Evolutionary conservation across 37 sponge, comb jelly and placozoan genomes (phyloP).

Genomic region (Tethya wilhelma): DNA sequence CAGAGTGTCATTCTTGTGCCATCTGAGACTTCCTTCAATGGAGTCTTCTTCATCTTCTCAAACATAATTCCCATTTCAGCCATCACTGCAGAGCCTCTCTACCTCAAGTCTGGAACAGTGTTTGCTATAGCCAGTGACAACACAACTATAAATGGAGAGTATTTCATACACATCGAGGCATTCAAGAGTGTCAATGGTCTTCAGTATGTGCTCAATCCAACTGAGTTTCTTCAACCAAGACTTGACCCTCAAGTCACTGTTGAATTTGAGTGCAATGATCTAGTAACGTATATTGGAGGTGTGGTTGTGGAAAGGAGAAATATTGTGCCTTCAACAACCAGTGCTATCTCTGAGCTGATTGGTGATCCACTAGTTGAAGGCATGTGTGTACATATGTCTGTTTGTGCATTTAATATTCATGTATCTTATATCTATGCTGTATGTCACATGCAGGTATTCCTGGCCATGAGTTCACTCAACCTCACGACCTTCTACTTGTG

Average conservation of each 20-base stretch:
- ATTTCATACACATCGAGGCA: slow-evolving; percentile 63
- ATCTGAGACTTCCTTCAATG: slow-evolving; percentile 55
- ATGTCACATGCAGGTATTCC: slow-evolving; percentile 29
- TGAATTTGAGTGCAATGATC: slow-evolving; percentile 68
- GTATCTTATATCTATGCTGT: neutral
- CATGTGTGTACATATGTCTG: neutral
- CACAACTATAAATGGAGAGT: neutral
- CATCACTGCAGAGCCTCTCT: neutral
- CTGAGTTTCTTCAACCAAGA: slow-evolving; percentile 67
- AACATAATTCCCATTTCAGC: slow-evolving; percentile 45
- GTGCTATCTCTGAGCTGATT: slow-evolving; percentile 6
- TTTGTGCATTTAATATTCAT: neutral
- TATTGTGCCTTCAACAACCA: neutral
- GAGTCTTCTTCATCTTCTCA: slow-evolving; percentile 48
- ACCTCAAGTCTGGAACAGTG: slow-evolving; percentile 13
- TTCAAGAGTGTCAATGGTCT: slow-evolving; percentile 28
- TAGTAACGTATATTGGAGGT: slow-evolving; percentile 49
- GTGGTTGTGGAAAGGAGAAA: slow-evolving; percentile 53
- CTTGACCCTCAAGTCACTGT: slow-evolving; percentile 39
- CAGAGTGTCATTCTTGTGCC: slow-evolving; percentile 47
- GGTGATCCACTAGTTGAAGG: slow-evolving; percentile 60
- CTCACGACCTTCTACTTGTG: slow-evolving; percentile 30
- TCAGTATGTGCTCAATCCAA: slow-evolving; percentile 56
- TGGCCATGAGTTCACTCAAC: slow-evolving; percentile 76
- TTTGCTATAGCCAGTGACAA: neutral